Evolutionary conservation across 2,797 vertebrate species (phyloP).

Genomic region (Halcyon leucocephala): DNA sequence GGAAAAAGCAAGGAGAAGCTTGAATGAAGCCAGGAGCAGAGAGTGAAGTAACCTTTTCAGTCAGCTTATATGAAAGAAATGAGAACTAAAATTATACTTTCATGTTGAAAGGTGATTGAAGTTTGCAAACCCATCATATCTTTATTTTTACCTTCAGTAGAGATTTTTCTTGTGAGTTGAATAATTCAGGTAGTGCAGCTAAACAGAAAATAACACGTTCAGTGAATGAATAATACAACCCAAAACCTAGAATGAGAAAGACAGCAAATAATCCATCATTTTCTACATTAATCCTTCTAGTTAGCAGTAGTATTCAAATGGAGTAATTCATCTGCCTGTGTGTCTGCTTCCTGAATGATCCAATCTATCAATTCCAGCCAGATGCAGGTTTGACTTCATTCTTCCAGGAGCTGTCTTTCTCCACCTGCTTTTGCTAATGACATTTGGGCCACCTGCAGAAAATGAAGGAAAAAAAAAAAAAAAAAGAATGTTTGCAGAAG

Average conservation of each 20-base stretch:
- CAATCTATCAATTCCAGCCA: background rate
- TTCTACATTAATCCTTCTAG: conserved; percentile 16
- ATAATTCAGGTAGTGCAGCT: conserved; percentile 34
- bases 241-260: background rate
- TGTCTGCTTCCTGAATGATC: background rate
- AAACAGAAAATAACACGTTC: conserved; percentile 35
- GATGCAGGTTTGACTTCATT: background rate
- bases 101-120: conserved; percentile 17
- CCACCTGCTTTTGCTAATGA: background rate
- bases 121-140: conserved; percentile 14
- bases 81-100: conserved; percentile 21
- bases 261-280: conserved; percentile 48
- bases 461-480: background rate
- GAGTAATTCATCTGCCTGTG: background rate
- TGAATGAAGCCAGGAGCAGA: background rate
- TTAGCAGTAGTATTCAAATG: conserved; percentile 38
- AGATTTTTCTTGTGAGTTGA: background rate
- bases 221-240: conserved; percentile 13
- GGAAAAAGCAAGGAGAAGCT: background rate
- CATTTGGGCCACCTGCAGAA: background rate
- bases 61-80: background rate
- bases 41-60: background rate
- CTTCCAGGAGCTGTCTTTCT: background rate
- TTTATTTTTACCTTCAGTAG: conserved; percentile 41
- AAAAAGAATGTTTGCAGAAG: background rate